A percentile compares a stretch with the other conserved stretches of the same genome.
Conservation (phyloP, 2,113 vertebrate genomes). For the Mungos mungo region DNA sequence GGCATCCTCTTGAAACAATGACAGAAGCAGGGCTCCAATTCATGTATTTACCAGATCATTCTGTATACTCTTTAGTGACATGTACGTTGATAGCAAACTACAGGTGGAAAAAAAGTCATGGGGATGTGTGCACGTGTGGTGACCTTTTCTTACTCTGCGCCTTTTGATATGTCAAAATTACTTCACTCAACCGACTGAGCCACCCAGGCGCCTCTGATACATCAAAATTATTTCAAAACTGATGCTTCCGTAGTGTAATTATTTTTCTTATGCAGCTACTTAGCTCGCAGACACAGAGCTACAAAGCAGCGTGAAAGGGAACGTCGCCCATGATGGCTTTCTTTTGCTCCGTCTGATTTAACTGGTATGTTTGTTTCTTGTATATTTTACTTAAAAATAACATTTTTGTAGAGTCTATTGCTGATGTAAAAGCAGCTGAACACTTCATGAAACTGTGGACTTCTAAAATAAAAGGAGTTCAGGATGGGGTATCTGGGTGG, state of each 20-base stretch:
- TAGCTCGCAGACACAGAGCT: background rate
- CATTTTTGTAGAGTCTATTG: constrained; percentile 6
- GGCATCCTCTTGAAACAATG: background rate
- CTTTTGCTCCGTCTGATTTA: background rate
- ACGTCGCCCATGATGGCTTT: background rate
- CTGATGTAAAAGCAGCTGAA: background rate
- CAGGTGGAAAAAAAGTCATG: background rate
- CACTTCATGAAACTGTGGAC: background rate
- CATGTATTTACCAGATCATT: background rate
- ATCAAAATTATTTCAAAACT: background rate
- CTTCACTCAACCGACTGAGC: background rate
- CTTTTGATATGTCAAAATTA: background rate
- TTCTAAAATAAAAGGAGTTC: background rate
- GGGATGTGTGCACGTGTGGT: background rate
- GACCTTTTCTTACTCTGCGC: background rate
- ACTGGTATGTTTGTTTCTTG: background rate
- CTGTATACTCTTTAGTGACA: background rate
- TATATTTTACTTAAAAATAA: constrained; percentile 40
- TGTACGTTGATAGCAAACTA: background rate
- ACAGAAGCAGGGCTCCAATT: background rate
- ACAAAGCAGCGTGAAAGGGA: background rate
- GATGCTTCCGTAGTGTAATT: background rate
- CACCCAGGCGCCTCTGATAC: background rate
- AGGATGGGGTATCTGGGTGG: background rate
- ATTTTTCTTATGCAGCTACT: background rate